Percentiles rank a stretch among this genome's conserved stretches.
Evolutionary conservation across 2,888 invertebrate genomes (phyloP).

Genomic region (Oscheius sp.): DNA sequence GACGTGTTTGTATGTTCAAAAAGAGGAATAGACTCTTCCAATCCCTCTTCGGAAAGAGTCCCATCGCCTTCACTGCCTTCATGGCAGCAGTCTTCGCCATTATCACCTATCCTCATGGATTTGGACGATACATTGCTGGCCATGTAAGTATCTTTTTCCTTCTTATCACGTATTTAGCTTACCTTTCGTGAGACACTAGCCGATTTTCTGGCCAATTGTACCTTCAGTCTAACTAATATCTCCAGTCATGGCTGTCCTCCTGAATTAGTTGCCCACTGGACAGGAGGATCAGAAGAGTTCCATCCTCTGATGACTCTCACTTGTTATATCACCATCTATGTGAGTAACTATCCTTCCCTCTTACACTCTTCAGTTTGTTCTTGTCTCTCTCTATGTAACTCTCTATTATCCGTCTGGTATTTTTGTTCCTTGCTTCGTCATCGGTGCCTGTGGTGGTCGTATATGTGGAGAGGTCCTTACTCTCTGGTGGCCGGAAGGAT

Average conservation of each 20-base stretch:
- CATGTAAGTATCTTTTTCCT: slow-evolving; percentile 56
- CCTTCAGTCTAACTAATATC: slow-evolving; percentile 44
- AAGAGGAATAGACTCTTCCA: slow-evolving; percentile 45
- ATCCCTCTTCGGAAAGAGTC: slow-evolving; percentile 53
- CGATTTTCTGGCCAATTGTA: slow-evolving; percentile 59
- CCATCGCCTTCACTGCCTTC: slow-evolving; percentile 55
- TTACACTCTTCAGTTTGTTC: slow-evolving; percentile 45
- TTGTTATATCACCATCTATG: slow-evolving; percentile 42
- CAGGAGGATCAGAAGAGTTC: slow-evolving; percentile 29
- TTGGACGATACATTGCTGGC: slow-evolving; percentile 82
- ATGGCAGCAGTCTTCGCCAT: slow-evolving; percentile 53
- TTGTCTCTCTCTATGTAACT: slow-evolving; percentile 57
- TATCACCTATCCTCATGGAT: slow-evolving; percentile 84
- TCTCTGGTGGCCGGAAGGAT: slow-evolving; percentile 88
- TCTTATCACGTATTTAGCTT: slow-evolving; percentile 25
- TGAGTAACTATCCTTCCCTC: slow-evolving; percentile 20
- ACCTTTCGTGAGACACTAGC: slow-evolving; percentile 59
- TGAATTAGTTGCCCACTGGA: slow-evolving; percentile 48
- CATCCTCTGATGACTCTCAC: slow-evolving; percentile 45
- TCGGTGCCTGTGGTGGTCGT: slow-evolving; percentile 66
- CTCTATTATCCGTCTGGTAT: slow-evolving; percentile 77
- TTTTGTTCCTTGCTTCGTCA: slow-evolving; percentile 94
- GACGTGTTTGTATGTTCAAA: slow-evolving; percentile 50
- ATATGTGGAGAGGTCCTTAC: slow-evolving; percentile 79
- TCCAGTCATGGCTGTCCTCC: slow-evolving; percentile 45